Evolutionary conservation across 2,113 vertebrate genomes (phyloP).

Genomic region (Eublepharis macularius): DNA sequence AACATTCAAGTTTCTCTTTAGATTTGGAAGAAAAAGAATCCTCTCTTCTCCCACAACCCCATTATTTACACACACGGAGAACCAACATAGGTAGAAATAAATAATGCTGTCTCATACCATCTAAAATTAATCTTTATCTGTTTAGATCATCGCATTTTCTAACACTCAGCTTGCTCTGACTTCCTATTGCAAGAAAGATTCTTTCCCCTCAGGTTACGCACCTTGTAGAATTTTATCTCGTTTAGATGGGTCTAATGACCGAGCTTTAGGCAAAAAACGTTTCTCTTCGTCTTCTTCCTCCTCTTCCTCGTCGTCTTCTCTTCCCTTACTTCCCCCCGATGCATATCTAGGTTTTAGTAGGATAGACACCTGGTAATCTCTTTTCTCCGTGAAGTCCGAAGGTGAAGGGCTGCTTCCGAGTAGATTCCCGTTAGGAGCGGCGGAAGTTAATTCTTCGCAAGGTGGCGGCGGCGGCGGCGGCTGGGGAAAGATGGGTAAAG

Average conservation of each 20-base stretch:
- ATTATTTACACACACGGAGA: not conserved
- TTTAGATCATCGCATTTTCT: not conserved
- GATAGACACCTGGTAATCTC: not conserved
- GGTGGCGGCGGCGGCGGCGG: not conserved
- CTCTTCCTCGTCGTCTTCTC: not conserved
- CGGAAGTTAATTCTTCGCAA: not conserved
- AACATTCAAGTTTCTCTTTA: not conserved
- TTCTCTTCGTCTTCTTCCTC: not conserved
- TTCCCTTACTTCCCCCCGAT: not conserved
- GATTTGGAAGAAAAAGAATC: not conserved
- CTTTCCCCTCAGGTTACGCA: not conserved
- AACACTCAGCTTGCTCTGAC: no score
- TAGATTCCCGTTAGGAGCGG: no score
- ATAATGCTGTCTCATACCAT: not conserved
- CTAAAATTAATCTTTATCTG: not conserved
- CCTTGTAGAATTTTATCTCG: slow-evolving; percentile 28
- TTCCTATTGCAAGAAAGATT: not conserved
- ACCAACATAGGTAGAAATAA: no score
- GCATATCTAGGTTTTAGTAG: not conserved
- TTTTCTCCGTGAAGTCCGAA: not conserved
- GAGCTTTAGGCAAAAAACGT: not conserved
- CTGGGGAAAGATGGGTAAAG: not conserved
- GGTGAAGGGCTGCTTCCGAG: not conserved
- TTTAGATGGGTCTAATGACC: slow-evolving; percentile 20
- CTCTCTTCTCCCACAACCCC: not conserved